Percentiles rank a stretch among this genome's conserved stretches.
Evolutionary conservation across 2,797 vertebrate species (phyloP).

Genomic region (Phoebastria nigripes): DNA sequence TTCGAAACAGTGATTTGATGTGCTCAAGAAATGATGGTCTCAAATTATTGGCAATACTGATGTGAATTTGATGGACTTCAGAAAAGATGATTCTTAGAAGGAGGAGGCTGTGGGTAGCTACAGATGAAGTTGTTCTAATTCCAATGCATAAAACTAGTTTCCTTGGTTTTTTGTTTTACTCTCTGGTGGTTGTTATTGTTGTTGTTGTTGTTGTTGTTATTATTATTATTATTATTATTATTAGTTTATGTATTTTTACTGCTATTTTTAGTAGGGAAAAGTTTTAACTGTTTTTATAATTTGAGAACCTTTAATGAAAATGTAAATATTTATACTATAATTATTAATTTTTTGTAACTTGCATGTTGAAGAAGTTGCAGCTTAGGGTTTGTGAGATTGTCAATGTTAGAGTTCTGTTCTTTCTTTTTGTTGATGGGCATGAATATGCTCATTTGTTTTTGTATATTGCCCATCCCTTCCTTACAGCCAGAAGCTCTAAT

Average conservation of each 20-base stretch:
- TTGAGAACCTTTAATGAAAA: slow-evolving; percentile 70
- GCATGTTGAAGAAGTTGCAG: slow-evolving; percentile 99
- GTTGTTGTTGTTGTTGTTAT: neutral
- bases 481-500: slow-evolving; percentile 99
- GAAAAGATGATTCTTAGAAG: neutral
- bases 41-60: neutral
- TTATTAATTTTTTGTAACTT: slow-evolving; percentile 78
- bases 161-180: slow-evolving; percentile 75
- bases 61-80: neutral
- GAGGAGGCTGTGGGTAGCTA: slow-evolving; percentile 73
- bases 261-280: slow-evolving; percentile 75
- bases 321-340: slow-evolving; percentile 70
- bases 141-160: slow-evolving; percentile 78
- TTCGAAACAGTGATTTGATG: neutral
- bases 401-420: slow-evolving; percentile 99
- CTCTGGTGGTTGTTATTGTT: neutral
- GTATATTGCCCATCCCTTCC: slow-evolving; percentile 99
- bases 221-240: slow-evolving; percentile 72
- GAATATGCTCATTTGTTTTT: slow-evolving; percentile 99
- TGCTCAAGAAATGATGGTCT: neutral
- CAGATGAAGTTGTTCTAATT: slow-evolving; percentile 86
- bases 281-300: slow-evolving; percentile 73
- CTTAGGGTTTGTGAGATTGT: slow-evolving; percentile 99
- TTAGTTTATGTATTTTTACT: slow-evolving; percentile 77
- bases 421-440: slow-evolving; percentile 97